Percentiles rank a stretch among this genome's conserved stretches.
Evolutionary conservation across 2,113 vertebrate genomes (phyloP).

Genomic region (Pygoscelis adeliae): DNA sequence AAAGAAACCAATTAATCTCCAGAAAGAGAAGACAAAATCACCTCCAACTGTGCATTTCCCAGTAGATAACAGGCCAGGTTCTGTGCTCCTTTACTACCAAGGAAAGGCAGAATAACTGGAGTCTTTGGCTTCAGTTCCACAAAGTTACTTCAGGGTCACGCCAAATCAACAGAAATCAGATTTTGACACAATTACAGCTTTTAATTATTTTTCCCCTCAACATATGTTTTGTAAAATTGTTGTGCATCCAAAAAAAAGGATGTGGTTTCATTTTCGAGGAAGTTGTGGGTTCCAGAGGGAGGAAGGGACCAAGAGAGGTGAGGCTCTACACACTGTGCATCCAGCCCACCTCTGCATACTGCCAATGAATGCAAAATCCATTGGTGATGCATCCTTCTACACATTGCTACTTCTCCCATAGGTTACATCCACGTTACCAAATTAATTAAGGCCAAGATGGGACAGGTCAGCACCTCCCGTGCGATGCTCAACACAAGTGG

Average conservation of each 20-base stretch:
- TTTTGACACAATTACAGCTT: background rate
- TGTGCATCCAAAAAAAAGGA: background rate
- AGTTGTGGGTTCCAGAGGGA: background rate
- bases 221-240: background rate
- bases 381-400: accelerated
- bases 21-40: constrained; percentile 48
- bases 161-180: background rate
- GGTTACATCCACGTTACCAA: background rate
- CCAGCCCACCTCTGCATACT: background rate
- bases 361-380: background rate
- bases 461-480: background rate
- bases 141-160: background rate
- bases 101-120: background rate
- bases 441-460: background rate
- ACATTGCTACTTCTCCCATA: background rate
- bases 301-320: background rate
- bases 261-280: background rate
- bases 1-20: constrained; percentile 59
- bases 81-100: background rate
- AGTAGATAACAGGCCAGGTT: background rate
- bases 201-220: background rate
- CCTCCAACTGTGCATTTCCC: background rate
- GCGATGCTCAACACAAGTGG: accelerated
- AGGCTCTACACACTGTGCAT: background rate
- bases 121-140: background rate